A percentile compares a stretch with the other conserved stretches of the same genome.
Conservation (phyloP, 2,113 vertebrate species). For the Zapus hudsonius region DNA sequence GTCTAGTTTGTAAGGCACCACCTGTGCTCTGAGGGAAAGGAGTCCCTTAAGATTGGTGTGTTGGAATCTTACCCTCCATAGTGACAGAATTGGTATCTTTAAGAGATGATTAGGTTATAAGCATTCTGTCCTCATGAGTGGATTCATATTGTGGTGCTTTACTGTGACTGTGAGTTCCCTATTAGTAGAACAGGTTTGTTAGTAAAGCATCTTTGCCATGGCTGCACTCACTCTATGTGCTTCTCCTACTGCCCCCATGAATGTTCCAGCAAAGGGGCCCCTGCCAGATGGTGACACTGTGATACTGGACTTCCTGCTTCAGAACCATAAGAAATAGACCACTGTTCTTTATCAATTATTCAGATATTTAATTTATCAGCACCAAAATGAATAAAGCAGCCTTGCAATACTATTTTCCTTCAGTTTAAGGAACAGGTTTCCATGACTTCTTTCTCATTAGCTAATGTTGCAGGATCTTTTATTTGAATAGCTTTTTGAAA, state of each 20-base stretch:
- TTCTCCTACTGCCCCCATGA: background rate
- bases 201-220: background rate
- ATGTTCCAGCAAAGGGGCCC: background rate
- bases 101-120: background rate
- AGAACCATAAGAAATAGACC: background rate
- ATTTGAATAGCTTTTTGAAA: background rate
- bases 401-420: background rate
- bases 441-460: background rate
- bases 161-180: background rate
- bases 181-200: background rate
- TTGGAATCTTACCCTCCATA: background rate
- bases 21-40: background rate
- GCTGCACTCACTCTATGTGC: rapidly evolving
- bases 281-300: background rate
- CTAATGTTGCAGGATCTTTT: background rate
- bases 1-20: background rate
- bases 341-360: background rate
- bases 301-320: background rate
- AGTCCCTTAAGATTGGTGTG: background rate
- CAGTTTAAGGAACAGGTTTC: background rate
- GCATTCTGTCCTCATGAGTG: background rate
- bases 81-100: background rate
- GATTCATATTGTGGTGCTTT: background rate
- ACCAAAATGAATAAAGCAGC: background rate
- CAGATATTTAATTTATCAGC: background rate